Evolutionary conservation across 1,140 invertebrate species (phyloP).

Genomic region (Anoplolepis gracilipes): DNA sequence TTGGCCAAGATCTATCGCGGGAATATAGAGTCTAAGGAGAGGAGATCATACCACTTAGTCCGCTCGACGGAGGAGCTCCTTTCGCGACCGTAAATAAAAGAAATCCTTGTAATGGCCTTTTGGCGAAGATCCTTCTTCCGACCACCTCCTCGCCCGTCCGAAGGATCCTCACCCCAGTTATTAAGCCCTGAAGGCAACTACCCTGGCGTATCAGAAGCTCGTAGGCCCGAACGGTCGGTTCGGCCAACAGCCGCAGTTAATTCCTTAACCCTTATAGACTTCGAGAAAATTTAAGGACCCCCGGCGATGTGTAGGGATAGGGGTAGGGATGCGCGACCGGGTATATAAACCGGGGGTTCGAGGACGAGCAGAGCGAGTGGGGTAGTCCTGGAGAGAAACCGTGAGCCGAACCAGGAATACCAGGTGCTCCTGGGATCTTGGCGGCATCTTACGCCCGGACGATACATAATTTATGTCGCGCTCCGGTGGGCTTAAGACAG

Average conservation of each 20-base stretch:
- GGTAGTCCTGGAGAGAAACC: conserved; percentile 62
- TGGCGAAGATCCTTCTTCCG: conserved; percentile 67
- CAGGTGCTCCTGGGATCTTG: conserved; percentile 85
- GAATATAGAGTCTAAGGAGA: conserved; percentile 72
- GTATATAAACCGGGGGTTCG: conserved; percentile 71
- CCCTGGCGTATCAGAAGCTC: conserved; percentile 68
- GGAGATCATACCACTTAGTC: conserved; percentile 81
- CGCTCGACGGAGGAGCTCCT: conserved; percentile 72
- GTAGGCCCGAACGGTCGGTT: conserved; percentile 69
- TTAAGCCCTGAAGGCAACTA: conserved; percentile 76
- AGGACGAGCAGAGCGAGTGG: conserved; percentile 30
- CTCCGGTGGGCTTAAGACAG: conserved; percentile 84
- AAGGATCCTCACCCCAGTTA: conserved; percentile 70
- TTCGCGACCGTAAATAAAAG: conserved; percentile 85
- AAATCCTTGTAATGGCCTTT: conserved; percentile 85
- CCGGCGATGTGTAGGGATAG: conserved; percentile 9
- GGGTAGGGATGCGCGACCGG: conserved; percentile 43
- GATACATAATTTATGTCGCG: conserved; percentile 87
- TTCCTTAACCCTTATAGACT: conserved; percentile 86
- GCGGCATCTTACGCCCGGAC: conserved; percentile 84
- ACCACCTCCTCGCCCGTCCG: conserved; percentile 49
- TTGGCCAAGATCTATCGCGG: conserved; percentile 78
- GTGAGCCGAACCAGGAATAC: conserved; percentile 80
- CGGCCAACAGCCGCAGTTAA: conserved; percentile 77
- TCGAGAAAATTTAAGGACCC: conserved; percentile 82